Base-by-base conservation (phyloP, 2,888 invertebrate genomes). In the Apotomis capreana region DNA sequence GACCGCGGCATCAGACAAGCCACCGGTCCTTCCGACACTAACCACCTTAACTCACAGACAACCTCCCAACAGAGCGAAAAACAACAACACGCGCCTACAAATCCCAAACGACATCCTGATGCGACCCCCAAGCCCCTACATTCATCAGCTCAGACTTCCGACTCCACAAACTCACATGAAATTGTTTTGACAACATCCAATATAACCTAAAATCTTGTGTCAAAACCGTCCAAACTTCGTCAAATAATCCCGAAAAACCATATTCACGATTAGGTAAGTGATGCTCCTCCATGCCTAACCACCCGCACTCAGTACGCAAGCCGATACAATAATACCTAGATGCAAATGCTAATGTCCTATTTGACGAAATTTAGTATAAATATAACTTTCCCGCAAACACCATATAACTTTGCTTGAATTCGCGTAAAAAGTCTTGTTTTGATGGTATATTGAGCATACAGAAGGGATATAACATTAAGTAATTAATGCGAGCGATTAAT, bases 341-440 rank as follows among this genome's bases (percentile, higher is more conserved):
- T 89, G 90, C 90, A 90, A 92, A 92, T 93, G 91, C 90, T 92
- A 91, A 92, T 92, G 91, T 89, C 90, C 91, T 91, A 93, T 92
- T 92, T 92, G 89, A 91, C 88, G 87, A 92, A 91, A 87, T 91
- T 92, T 89, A 88, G 92, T 89, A 87, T 89, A 85, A 84, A 84
- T 86, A 84, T 81, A 84, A 85, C 83, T 86, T 85, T 83, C 81
- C 79, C 78, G 82, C 82, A 86, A 87, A 85, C 84, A 85, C 82
- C 77, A 76, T 74, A 76, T 78, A 82, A 77, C 79, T 65, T 68
- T 68, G 51, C 58, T 63, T 26, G 44, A 62, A 68, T 67, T 69
- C 74, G 26, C 67, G 74, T 61, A 75, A 79, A 79, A 77, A 73
- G 63, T 76, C 74, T 60, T 9, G 63, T 71, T 77, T 79, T 78